These are phyloP conservation scores for Habrosyne pyritoides DNA, from an alignment of 2,888 invertebrate genomes.

Conservation along the genomic window DNA sequence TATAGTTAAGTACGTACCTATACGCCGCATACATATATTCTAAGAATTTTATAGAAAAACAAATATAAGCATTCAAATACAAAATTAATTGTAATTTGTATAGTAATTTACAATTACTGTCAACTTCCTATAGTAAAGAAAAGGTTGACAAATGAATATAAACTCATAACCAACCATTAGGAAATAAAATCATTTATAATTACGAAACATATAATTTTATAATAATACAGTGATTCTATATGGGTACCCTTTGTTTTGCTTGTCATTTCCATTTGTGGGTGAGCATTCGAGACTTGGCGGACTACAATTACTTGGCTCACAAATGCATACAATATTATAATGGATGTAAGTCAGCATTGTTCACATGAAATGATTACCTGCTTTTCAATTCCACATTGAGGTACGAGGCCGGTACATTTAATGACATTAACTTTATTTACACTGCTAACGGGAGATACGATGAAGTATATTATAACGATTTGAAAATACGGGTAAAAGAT, in stretches of 20 bases:
- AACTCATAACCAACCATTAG: no score
- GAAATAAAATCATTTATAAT: no score
- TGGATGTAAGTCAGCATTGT: not conserved
- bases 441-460: not conserved
- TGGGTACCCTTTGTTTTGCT: not conserved
- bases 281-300: not conserved
- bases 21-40: no score
- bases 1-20: no score
- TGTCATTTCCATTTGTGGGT: constrained; percentile 1
- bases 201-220: not conserved
- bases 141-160: no score
- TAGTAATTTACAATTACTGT: no score
- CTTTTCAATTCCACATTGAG: not conserved
- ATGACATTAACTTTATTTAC: not conserved
- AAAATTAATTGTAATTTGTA: no score
- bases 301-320: constrained; percentile 8
- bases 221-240: not conserved
- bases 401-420: not conserved
- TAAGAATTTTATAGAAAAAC: no score
- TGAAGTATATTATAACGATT: not conserved
- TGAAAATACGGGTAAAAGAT: no score
- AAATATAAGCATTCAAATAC: no score
- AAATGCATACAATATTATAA: constrained; percentile 5
- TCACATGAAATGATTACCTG: constrained; percentile 4
- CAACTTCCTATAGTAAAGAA: no score